These are phyloP conservation scores for Drosophila mojavensis DNA, from an alignment of 1,140 invertebrate genomes.

Conservation along the genomic window DNA sequence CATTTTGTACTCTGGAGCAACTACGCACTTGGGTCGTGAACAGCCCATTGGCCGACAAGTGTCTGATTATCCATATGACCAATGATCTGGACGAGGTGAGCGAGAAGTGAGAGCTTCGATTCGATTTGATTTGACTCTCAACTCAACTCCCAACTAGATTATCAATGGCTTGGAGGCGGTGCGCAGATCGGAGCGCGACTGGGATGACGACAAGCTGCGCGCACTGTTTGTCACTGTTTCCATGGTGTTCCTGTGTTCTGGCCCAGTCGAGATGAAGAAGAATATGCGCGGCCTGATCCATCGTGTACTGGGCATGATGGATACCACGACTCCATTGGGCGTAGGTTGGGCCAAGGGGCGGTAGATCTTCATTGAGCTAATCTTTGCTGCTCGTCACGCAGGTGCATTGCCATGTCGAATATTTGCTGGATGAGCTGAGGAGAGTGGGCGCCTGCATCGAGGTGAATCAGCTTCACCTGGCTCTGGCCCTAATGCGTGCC, in stretches of 20 bases:
- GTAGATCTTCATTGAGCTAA: too few species aligned
- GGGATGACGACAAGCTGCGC: background rate
- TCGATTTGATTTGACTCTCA: background rate
- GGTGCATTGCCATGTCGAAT: slow-evolving; percentile 17
- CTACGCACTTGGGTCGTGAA: background rate
- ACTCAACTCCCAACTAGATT: background rate
- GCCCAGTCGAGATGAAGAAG: background rate
- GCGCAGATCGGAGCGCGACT: background rate
- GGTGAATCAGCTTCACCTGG: background rate
- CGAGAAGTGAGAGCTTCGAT: too few species aligned
- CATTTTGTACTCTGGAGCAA: background rate
- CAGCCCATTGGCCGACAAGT: slow-evolving; percentile 1
- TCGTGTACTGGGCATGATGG: slow-evolving; percentile 1
- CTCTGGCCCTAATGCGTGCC: background rate
- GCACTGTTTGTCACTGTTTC: background rate
- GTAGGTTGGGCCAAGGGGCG: background rate
- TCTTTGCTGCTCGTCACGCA: background rate
- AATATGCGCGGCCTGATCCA: background rate
- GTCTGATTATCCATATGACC: background rate
- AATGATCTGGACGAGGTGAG: slow-evolving; percentile 9
- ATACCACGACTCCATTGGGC: slow-evolving; percentile 6
- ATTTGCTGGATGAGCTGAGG: slow-evolving; percentile 9
- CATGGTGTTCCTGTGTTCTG: background rate
- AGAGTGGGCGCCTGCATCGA: too few species aligned
- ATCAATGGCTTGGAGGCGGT: background rate